Evolutionary conservation across 2,113 vertebrate genomes (phyloP).

Genomic region (Rhipidura dahli): DNA sequence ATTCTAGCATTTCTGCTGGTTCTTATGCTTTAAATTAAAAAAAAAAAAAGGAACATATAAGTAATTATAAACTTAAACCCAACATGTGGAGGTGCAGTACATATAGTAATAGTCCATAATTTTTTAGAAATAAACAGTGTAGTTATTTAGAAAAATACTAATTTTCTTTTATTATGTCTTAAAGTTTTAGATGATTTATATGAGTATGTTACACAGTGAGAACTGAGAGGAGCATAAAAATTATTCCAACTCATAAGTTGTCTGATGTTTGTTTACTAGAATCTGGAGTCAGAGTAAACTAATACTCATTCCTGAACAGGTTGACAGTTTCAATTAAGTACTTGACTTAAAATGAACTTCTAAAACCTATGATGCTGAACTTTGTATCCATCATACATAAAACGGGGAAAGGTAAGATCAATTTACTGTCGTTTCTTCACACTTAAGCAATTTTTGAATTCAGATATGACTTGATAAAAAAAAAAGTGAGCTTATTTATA

Average conservation of each 20-base stretch:
- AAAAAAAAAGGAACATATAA: not conserved
- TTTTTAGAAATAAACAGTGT: not conserved
- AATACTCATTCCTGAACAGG: not conserved
- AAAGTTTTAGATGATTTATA: not conserved
- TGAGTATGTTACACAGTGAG: not conserved
- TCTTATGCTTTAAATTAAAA: not conserved
- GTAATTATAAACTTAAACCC: not conserved
- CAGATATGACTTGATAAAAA: not conserved
- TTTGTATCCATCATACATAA: not conserved
- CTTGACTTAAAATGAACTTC: not conserved
- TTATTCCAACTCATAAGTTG: not conserved
- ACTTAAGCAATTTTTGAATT: not conserved
- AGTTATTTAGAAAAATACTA: not conserved
- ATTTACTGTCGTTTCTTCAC: not conserved
- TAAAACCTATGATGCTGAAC: not conserved
- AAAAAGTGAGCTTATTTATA: not conserved
- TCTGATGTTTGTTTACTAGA: not conserved
- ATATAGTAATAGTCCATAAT: not conserved
- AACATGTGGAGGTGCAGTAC: not conserved
- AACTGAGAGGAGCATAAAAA: not conserved
- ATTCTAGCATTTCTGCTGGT: not conserved
- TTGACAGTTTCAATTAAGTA: not conserved
- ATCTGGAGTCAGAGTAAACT: not conserved
- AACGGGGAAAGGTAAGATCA: not conserved
- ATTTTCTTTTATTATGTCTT: not conserved